phyloP scores from a whole-genome alignment of 1,140 invertebrate genomes.

The Popillia japonica region DNA sequence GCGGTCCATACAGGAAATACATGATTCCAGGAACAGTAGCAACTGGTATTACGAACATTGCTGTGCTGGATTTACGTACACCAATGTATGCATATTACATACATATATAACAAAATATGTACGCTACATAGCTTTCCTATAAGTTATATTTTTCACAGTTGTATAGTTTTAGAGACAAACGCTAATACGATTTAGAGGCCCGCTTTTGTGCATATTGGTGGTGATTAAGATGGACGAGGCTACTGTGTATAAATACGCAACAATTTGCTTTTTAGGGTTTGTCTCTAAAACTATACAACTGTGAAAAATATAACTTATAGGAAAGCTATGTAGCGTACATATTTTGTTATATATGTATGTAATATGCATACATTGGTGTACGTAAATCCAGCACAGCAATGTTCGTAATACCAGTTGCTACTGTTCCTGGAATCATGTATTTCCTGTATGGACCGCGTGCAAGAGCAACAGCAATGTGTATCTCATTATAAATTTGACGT shows the following conservation, averaged over 20 bases:
- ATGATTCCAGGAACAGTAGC: not conserved
- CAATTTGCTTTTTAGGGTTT: too few relatives aligned
- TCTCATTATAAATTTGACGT: conserved; percentile 31
- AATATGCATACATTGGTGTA: not conserved
- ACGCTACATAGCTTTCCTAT: too few relatives aligned
- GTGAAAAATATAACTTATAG: not conserved
- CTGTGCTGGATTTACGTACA: not conserved
- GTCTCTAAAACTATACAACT: not conserved
- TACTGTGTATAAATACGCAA: too few relatives aligned
- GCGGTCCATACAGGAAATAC: conserved; percentile 11
- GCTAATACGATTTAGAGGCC: too few relatives aligned
- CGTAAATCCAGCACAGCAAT: not conserved
- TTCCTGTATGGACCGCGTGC: not conserved
- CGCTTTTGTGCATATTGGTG: too few relatives aligned
- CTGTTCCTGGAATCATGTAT: not conserved
- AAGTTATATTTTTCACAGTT: not conserved
- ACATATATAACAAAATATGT: too few relatives aligned
- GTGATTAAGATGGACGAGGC: too few relatives aligned
- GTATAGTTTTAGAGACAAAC: not conserved
- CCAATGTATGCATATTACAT: not conserved
- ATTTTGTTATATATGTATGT: too few relatives aligned
- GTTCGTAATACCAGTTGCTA: not conserved
- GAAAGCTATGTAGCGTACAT: too few relatives aligned
- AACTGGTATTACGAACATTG: not conserved
- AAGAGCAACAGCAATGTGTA: conserved; percentile 9